These are phyloP conservation scores for Ichneumon xanthorius DNA, from an alignment of 2,888 invertebrate genomes.

Conservation along the genomic window DNA sequence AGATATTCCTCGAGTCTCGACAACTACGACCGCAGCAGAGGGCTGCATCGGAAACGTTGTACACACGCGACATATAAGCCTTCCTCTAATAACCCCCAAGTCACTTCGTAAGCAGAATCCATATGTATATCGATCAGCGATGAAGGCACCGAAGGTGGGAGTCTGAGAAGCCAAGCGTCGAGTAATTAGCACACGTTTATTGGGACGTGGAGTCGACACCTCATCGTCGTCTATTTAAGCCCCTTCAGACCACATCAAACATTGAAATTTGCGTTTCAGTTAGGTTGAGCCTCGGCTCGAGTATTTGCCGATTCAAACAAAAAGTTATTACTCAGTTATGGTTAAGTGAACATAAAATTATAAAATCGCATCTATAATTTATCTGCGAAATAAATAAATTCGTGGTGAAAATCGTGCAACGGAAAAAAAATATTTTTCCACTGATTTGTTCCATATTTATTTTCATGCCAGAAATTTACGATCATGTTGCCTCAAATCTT, in stretches of 20 bases:
- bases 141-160: not conserved
- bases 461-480: not conserved
- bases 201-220: conserved; percentile 31
- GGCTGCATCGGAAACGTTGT: conserved; percentile 23
- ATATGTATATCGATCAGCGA: conserved; percentile 17
- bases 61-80: conserved; percentile 29
- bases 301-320: not conserved
- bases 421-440: too few relatives aligned
- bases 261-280: not conserved
- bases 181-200: conserved; percentile 47
- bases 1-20: conserved; percentile 28
- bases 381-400: not conserved
- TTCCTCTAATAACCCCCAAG: conserved; percentile 21
- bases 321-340: not conserved
- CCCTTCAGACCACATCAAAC: not conserved
- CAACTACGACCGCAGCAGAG: conserved; percentile 21
- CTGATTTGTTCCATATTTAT: not conserved
- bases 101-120: conserved; percentile 19
- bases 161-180: not conserved
- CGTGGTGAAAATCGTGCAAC: not conserved
- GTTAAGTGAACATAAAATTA: not conserved
- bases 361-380: not conserved
- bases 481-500: too few relatives aligned
- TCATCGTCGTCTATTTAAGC: conserved; percentile 12
- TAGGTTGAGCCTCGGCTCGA: not conserved